These are phyloP conservation scores for Epinephelus moara DNA, from an alignment of 2,113 vertebrate genomes.

Conservation along the genomic window DNA sequence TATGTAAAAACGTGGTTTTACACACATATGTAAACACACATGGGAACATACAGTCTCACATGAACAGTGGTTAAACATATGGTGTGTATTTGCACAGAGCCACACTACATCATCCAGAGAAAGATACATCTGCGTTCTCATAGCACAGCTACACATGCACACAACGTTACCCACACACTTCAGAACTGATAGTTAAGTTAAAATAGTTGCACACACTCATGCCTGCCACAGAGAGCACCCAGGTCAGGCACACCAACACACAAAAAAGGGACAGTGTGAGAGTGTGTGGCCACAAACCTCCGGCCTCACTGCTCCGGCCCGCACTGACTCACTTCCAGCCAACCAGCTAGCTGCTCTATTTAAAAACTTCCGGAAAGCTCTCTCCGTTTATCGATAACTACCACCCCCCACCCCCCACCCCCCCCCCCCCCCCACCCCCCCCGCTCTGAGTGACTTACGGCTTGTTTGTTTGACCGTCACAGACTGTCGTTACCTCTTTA, in stretches of 20 bases:
- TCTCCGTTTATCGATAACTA: conserved; percentile 50
- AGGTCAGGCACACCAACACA: conserved; percentile 65
- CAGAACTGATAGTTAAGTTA: conserved; percentile 77
- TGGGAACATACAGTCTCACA: conserved; percentile 34
- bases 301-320: conserved; percentile 36
- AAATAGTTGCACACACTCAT: conserved; percentile 68
- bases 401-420: conserved; percentile 40
- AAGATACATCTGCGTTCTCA: conserved; percentile 71
- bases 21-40: conserved; percentile 54
- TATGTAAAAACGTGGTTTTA: conserved; percentile 43
- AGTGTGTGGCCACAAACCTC: conserved; percentile 66
- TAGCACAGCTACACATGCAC: conserved; percentile 43
- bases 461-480: conserved; percentile 62
- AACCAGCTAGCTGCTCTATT: conserved; percentile 58
- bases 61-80: conserved; percentile 62
- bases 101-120: conserved; percentile 42
- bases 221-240: conserved; percentile 50
- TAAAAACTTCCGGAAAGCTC: conserved; percentile 45
- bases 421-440: too few species aligned
- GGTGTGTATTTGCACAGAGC: conserved; percentile 55
- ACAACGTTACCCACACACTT: conserved; percentile 57
- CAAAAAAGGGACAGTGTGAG: conserved; percentile 63
- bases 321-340: conserved; percentile 73
- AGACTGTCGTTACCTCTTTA: conserved; percentile 53
- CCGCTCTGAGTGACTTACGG: conserved; percentile 26